These are phyloP conservation scores for Odontamblyopus lacepedii DNA, from an alignment of 2,797 vertebrate species.

Conservation along the genomic window DNA sequence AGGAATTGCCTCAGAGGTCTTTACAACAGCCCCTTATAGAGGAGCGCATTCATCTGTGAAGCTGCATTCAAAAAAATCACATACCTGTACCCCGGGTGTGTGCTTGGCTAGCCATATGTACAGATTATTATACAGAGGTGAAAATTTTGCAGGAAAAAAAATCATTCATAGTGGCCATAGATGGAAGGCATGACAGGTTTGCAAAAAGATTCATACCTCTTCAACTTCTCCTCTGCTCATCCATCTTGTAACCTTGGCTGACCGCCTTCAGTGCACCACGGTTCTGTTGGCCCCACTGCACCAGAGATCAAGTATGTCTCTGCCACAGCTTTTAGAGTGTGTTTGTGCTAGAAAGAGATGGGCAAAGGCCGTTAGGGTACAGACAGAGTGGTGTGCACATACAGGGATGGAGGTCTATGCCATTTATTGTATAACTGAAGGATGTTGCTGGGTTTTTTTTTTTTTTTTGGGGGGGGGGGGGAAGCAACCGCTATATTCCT, in stretches of 20 bases:
- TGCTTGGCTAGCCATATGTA: conserved; percentile 1
- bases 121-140: conserved; percentile 5
- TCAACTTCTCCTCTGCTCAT: conserved; percentile 1
- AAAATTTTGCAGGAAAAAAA: conserved; percentile 34
- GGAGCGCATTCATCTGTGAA: conserved; percentile 13
- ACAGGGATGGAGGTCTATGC: not conserved
- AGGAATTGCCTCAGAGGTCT: not conserved
- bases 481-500: not conserved
- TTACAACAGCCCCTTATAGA: not conserved
- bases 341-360: not conserved
- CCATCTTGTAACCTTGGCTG: not conserved
- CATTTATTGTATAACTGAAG: too few species aligned
- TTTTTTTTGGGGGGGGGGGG: not conserved
- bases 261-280: conserved; percentile 14
- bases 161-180: not conserved
- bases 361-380: not conserved
- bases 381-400: not conserved
- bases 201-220: conserved; percentile 1
- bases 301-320: conserved; percentile 13
- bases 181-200: not conserved
- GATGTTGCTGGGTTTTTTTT: not conserved
- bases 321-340: not conserved
- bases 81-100: not conserved
- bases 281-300: conserved; percentile 23
- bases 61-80: conserved; percentile 12